Evolutionary conservation across 64 coral and sea anemone species (phyloP), one percentile per base, ranked within the genome.

Genomic region (Montipora sp.): DNA sequence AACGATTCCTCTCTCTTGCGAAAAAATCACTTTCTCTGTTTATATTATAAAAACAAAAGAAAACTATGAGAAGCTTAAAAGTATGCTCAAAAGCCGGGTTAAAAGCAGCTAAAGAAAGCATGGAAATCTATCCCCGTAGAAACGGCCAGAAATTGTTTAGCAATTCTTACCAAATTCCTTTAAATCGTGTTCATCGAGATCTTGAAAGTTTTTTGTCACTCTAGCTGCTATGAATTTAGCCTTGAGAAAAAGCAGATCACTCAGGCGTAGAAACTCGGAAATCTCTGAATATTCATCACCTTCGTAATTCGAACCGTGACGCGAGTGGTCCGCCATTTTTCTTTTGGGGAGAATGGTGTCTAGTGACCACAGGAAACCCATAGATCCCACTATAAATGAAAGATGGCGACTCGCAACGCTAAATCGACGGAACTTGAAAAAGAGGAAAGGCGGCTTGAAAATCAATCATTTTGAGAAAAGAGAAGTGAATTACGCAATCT

Each of bases 161-260:
- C 19, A 61, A 49, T 77, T 58, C 27, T 58, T 22, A 75, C 87
- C 73, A 78, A 69, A 89, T 47, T 89, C 87, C 53, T 90, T 90
- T 90, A 90, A 90, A 90, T 90, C 88, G 12, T 79, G 27, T 90
- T 90, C 88, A 66, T 90, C 88, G 58, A 79, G 75, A 90, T 90
- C 88, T 90, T 90, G 88, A 78, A 89, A 18, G 36, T 89, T 89
- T 53, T 89, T 78, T 89, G 74, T 89, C 48, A 89, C 75, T 78
- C 87, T 75, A 89, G 75, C 87, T 87, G 83, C 83, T 87, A 87
- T 49, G 15, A 87, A 20, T 87, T 87, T 87, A 87, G 22, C 50
- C 73, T 87, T 87, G 83, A 87, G 73, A 74, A 44, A n/a, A 71
- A 70, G 61, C 83, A 72, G 83, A 16, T 86, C 83, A 70, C 24